A percentile compares a stretch with the other conserved stretches of the same genome.
phyloP scores from a whole-genome alignment of 53 echinoderm and acorn worm genomes.

The Paracentrotus lividus region DNA sequence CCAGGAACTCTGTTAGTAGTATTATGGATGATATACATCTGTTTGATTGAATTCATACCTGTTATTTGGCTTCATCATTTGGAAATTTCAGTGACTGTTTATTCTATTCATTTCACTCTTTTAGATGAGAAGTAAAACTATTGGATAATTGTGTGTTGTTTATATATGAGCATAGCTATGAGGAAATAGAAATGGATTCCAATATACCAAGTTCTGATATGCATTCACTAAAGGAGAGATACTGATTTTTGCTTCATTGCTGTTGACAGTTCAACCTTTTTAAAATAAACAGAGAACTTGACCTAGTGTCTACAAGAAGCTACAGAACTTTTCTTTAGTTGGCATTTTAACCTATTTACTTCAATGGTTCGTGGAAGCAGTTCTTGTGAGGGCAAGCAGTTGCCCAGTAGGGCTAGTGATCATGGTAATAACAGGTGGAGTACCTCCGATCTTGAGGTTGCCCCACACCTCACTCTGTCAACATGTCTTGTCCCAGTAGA shows the following conservation, averaged over 20 bases:
- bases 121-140: not conserved
- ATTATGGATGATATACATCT: not conserved
- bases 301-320: not conserved
- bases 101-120: not conserved
- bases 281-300: not conserved
- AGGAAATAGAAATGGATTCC: not conserved
- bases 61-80: not conserved
- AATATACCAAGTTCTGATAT: not conserved
- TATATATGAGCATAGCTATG: not conserved
- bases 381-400: not conserved
- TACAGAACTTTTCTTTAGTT: not conserved
- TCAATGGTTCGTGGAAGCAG: conserved; percentile 51
- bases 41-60: no score
- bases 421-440: not conserved
- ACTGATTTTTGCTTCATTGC: not conserved
- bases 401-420: not conserved
- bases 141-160: not conserved
- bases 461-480: conserved; percentile 35
- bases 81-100: not conserved
- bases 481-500: conserved; percentile 10
- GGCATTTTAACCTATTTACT: no score
- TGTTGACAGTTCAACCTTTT: not conserved
- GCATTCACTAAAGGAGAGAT: not conserved
- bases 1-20: not conserved
- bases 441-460: conserved; percentile 42